Evolutionary conservation across 2,797 vertebrate species (phyloP), one percentile per base, ranked within the genome.

Genomic region (Pangasius djambal): DNA sequence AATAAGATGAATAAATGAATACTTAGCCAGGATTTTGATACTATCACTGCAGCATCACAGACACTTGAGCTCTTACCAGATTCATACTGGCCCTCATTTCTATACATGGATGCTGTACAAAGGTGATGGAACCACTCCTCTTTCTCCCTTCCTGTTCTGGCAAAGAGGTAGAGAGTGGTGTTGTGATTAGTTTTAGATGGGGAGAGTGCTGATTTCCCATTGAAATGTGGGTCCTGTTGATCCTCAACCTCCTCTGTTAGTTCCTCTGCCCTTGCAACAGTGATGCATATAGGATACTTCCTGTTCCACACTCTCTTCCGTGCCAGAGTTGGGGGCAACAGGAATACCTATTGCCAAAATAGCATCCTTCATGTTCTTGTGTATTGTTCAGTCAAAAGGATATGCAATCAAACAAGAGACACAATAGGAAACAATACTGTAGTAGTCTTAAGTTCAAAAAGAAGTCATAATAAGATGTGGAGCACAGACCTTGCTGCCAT

Each of bases 201-300:
- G 89, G 86, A 91, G 74, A 0, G 63, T 70, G 48, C 7, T 75
- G 86, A 79, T 92, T 90, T 1, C 91, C 92, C 65, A 89, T 59
- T 82, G 89, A 88, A 88, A 61, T 61, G 57, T 15, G 88, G n/a
- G 57, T 65, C 0, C 61, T 61, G 82, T 89, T 72, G 89, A 48
- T 87, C 90, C 72, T 93, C 95, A 57, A 50, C 0, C 57, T 82
- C 86, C 44, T 91, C 34, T 44, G 83, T 88, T 4, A 13, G 15
- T 6, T 92, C 90, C 0, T 79, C 89, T 0, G n/a, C 34, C 15
- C 88, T 87, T 0, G 93, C 90, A 82, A 97, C 93, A 85, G 96
- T 95, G 92, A 98, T 89, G 88, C 97, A 98, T 94, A 98, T 97
- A 89, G 98, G 97, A 90, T 98, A 98, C 90, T 98, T 98, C 90